phyloP scores from a whole-genome alignment of 2,888 invertebrate species.

The Rapana venosa region DNA sequence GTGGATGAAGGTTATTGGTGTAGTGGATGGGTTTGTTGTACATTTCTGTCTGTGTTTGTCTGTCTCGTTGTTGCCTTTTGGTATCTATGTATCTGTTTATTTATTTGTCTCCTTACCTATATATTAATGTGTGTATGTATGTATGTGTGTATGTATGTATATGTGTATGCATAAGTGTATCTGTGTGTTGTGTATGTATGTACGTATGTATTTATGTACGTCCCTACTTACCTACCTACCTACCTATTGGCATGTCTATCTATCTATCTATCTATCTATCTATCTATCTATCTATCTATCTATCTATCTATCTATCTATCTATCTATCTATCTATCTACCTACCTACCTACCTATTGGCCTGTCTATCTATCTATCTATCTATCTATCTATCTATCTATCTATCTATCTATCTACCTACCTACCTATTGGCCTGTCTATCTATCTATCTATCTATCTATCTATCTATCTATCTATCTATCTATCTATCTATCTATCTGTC shows the following conservation, averaged over 20 bases:
- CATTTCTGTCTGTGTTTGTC: background rate
- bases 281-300: background rate
- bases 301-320: background rate
- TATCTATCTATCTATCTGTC: background rate
- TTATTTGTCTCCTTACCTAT: no score
- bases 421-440: background rate
- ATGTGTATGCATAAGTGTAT: background rate
- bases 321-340: background rate
- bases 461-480: background rate
- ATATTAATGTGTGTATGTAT: background rate
- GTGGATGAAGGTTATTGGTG: no score
- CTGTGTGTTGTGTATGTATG: no score
- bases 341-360: background rate
- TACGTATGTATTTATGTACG: no score
- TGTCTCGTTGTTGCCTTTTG: background rate
- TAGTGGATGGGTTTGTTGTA: background rate
- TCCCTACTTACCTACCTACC: no score
- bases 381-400: background rate
- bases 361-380: background rate
- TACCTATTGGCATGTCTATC: background rate
- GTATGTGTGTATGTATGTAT: background rate
- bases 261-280: no score
- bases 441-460: background rate
- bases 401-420: background rate
- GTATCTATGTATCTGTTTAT: background rate